Evolutionary conservation across 2,888 invertebrate species (phyloP).

Genomic region (Caenorhabditis panamensis): DNA sequence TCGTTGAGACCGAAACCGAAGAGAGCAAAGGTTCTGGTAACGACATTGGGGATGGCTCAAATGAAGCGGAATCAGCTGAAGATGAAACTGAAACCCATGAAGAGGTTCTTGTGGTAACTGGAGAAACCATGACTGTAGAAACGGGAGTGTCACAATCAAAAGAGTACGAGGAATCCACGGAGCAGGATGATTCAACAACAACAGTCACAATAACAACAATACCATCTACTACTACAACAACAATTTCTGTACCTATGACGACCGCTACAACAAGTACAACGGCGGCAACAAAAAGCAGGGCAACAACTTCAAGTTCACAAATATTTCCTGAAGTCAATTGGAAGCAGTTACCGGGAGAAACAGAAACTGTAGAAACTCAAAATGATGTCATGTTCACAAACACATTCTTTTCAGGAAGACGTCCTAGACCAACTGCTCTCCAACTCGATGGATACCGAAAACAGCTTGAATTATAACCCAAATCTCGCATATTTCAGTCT

Average conservation of each 20-base stretch:
- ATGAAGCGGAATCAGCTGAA: background rate
- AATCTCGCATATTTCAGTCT: conserved; percentile 31
- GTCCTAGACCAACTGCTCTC: conserved; percentile 42
- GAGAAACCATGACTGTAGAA: conserved; percentile 17
- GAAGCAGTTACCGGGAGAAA: conserved; percentile 15
- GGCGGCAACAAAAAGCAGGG: background rate
- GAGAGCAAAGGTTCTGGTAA: conserved; percentile 1
- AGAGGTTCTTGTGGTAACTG: conserved; percentile 27
- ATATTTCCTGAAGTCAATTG: conserved; percentile 33
- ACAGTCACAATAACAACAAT: background rate
- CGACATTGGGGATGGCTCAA: background rate
- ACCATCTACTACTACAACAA: conserved; percentile 6
- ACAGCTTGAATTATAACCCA: conserved; percentile 11
- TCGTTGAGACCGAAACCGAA: no score
- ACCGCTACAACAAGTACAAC: background rate
- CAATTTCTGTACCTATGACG: conserved; percentile 9
- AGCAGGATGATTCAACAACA: background rate
- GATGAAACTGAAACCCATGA: conserved; percentile 12
- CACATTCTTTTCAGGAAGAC: conserved; percentile 13
- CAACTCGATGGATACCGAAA: background rate
- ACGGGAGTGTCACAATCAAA: background rate
- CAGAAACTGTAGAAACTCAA: conserved; percentile 6
- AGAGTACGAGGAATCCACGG: conserved; percentile 1
- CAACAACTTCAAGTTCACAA: conserved; percentile 4
- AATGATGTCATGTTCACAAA: background rate